Percentiles rank a stretch among this genome's conserved stretches.
Conservation (phyloP, 2,888 invertebrate genomes). For the Tiliacea citrago region DNA sequence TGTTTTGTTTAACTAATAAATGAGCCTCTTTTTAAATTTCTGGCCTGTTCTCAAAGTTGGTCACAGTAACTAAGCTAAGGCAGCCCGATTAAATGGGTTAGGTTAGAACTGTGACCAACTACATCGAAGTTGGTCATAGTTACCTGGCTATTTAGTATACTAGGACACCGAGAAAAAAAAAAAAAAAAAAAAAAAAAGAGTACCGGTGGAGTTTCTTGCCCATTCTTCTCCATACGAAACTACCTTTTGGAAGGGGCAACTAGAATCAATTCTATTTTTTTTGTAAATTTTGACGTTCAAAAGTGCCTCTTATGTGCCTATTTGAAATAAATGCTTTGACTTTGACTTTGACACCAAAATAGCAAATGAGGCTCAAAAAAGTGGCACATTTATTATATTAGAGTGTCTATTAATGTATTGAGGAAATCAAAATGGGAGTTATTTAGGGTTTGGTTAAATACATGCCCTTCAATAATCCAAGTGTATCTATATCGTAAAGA, state of each 20-base stretch:
- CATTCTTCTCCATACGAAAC: too few relatives aligned
- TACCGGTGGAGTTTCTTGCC: too few relatives aligned
- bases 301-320: too few relatives aligned
- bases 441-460: neutral
- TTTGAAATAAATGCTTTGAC: too few relatives aligned
- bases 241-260: too few relatives aligned
- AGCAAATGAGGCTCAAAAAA: neutral
- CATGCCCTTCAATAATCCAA: neutral
- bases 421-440: neutral
- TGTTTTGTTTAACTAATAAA: neutral
- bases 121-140: neutral
- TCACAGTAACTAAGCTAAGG: neutral
- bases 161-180: too few relatives aligned
- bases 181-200: too few relatives aligned
- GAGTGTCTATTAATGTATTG: neutral
- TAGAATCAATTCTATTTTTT: too few relatives aligned
- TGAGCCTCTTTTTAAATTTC: neutral
- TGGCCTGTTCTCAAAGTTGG: neutral
- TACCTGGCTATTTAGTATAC: neutral
- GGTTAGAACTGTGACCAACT: neutral
- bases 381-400: too few relatives aligned
- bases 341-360: too few relatives aligned
- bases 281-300: too few relatives aligned
- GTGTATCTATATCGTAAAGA: too few relatives aligned
- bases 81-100: neutral